Conservation (phyloP, 2,113 vertebrate genomes). For the Crotalus viridis region DNA sequence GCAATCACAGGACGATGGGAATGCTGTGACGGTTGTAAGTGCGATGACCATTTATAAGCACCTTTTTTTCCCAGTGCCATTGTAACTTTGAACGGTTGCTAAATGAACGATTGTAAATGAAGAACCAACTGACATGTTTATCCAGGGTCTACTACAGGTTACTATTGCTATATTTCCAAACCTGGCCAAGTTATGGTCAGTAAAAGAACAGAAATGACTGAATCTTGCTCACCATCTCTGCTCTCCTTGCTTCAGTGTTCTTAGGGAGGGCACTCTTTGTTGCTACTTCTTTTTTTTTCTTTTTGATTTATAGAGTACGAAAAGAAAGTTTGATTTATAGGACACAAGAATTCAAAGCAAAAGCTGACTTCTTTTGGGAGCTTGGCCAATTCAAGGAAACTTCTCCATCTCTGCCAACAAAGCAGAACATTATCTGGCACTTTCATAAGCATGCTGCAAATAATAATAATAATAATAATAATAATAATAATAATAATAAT, state of each 20-base stretch:
- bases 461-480: too few species aligned
- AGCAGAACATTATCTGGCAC: background rate
- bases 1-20: background rate
- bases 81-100: too few species aligned
- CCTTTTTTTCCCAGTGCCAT: too few species aligned
- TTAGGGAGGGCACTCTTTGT: background rate
- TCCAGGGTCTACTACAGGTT: background rate
- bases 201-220: background rate
- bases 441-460: background rate
- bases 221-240: background rate
- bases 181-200: background rate
- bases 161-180: background rate
- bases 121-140: background rate
- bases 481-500: too few species aligned
- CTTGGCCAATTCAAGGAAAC: background rate
- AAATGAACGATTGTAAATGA: background rate
- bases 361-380: background rate
- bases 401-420: background rate
- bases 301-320: background rate
- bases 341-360: background rate
- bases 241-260: background rate
- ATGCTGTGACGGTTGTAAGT: background rate
- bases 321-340: background rate
- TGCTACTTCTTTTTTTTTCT: background rate
- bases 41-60: background rate